Conservation (phyloP, 53 echinoderm and acorn worm species). For the Hippasteria phrygiana region DNA sequence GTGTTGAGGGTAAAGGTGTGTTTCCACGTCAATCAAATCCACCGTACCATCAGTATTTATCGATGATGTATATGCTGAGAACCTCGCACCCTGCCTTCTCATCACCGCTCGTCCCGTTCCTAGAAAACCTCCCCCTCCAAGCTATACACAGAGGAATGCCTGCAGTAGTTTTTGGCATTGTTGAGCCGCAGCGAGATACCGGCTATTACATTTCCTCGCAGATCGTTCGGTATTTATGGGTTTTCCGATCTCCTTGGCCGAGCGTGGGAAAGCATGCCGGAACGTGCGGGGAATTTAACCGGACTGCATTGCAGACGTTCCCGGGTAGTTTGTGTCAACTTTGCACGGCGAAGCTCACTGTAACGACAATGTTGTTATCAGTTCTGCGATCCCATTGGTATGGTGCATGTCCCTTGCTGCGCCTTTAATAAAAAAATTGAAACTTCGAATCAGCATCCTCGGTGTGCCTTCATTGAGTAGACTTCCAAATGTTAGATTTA, state of each 20-base stretch:
- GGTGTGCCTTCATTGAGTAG: no score
- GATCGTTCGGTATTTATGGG: slow-evolving; percentile 22
- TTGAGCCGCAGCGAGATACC: not conserved
- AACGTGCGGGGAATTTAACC: slow-evolving; percentile 33
- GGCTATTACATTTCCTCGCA: slow-evolving; percentile 10
- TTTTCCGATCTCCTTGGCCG: not conserved
- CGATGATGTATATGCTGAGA: no score
- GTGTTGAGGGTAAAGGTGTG: no score
- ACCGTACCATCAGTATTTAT: no score
- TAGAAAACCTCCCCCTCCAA: not conserved
- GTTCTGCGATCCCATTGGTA: not conserved
- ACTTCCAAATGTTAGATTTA: no score
- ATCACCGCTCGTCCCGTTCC: no score
- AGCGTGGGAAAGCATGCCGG: slow-evolving; percentile 60
- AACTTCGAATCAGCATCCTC: no score
- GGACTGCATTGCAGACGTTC: slow-evolving; percentile 44
- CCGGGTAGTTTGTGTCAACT: not conserved
- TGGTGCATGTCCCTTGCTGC: not conserved
- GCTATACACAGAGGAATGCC: not conserved
- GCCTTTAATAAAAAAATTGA: no score
- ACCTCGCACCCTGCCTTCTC: no score
- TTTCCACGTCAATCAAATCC: no score
- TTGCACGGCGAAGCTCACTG: not conserved
- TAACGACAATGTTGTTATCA: not conserved
- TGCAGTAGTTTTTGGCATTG: not conserved